Percentiles rank a stretch among this genome's conserved stretches.
phyloP scores from a whole-genome alignment of 23 tunicate genomes.

The Oikopleura albicans region DNA sequence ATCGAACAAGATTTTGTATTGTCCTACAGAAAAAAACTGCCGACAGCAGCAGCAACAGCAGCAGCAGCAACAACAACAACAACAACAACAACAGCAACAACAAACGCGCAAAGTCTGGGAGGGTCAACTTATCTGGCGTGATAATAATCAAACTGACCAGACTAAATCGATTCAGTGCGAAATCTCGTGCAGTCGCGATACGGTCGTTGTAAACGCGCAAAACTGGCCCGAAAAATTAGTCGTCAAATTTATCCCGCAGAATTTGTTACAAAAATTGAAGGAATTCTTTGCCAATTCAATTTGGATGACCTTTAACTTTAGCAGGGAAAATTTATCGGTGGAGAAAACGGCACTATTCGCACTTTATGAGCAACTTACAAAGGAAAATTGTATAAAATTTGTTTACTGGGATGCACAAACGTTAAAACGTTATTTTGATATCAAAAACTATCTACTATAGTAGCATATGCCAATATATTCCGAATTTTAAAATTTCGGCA shows the following conservation, averaged over 20 bases:
- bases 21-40: too few relatives aligned
- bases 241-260: not conserved
- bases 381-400: too few relatives aligned
- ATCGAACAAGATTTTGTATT: too few relatives aligned
- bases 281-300: not conserved
- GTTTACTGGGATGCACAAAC: too few relatives aligned
- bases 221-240: not conserved
- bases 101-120: not conserved
- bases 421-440: too few relatives aligned
- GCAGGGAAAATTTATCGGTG: not conserved
- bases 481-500: too few relatives aligned
- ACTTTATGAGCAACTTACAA: not conserved
- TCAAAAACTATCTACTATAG: too few relatives aligned
- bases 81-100: not conserved
- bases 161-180: not conserved
- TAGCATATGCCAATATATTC: too few relatives aligned
- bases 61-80: not conserved
- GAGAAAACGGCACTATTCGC: not conserved
- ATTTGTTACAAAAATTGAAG: not conserved
- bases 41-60: not conserved
- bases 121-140: not conserved
- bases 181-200: not conserved
- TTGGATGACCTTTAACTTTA: not conserved
- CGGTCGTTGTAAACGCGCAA: not conserved
- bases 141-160: not conserved